Evolutionary conservation across 2,113 vertebrate genomes (phyloP), one percentile per base, ranked within the genome.

Genomic region (Anser cygnoides): DNA sequence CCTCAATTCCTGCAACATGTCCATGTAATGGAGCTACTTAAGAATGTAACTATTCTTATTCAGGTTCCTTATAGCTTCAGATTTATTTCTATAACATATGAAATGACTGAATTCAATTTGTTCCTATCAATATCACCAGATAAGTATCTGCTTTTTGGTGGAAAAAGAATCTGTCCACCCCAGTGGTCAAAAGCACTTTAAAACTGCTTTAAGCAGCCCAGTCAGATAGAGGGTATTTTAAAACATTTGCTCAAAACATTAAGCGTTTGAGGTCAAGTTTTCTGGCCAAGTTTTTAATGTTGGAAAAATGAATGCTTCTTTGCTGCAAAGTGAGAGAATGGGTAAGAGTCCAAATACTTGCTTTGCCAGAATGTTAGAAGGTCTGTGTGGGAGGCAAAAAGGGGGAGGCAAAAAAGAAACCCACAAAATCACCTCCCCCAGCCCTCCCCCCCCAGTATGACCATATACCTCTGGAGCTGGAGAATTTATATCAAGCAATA

Each of bases 211-310:
- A 23, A 68, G 39, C 31, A 73, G 89, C 70, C 55, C 93, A 95
- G 67, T 43, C 62, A 87, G 77, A 44, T 57, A 44, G 43, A 89
- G 54, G 49, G 44, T 93, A 93, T 91, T 95, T 95, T 96, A 87
- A 94, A 93, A 96, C 89, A 85, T 96, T 96, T 95, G 96, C 73
- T 96, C 70, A 93, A 95, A 97, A 93, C 93, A 92, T 96, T 94
- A 95, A 91, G 14, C 3, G 26, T 95, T 88, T 87, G 11, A 31
- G n/a, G 65, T 57, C 73, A 93, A 46, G 66, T 87, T 82, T 92
- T 91, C 62, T 70, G 21, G 77, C 89, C 95, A 94, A 89, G 74
- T 85, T 94, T 90, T 96, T 89, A 87, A 89, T 39, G 66, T 20
- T 92, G 95, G 96, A 96, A 96, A 97, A 96, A 93, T 67, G 67